A percentile compares a stretch with the other conserved stretches of the same genome.
These are phyloP conservation scores for Macquaria australasica DNA, from an alignment of 2,113 vertebrate species.

Conservation along the genomic window DNA sequence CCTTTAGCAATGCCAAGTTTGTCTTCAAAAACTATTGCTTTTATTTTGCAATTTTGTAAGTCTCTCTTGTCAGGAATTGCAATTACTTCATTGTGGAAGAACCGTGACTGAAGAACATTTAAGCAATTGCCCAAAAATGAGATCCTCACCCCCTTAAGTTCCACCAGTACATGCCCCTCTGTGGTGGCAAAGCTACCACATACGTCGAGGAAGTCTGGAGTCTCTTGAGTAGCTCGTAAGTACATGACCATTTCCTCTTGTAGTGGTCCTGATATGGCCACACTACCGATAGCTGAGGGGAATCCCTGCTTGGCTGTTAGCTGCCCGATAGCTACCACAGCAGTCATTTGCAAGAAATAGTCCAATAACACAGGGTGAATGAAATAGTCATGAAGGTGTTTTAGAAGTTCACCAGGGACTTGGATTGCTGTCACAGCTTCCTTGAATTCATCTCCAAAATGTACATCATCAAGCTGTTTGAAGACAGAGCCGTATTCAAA, in stretches of 20 bases:
- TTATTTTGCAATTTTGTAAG: conserved; percentile 64
- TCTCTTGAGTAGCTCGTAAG: conserved; percentile 81
- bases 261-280: conserved; percentile 81
- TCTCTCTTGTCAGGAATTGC: conserved; percentile 36
- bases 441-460: conserved; percentile 85
- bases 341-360: conserved; percentile 89
- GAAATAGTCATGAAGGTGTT: conserved; percentile 83
- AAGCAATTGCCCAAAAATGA: conserved; percentile 76
- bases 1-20: conserved; percentile 82
- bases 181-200: conserved; percentile 89
- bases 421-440: conserved; percentile 86
- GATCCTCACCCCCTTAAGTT: conserved; percentile 85
- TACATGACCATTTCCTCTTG: conserved; percentile 90
- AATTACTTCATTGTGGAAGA: conserved; percentile 86
- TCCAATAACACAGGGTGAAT: conserved; percentile 90
- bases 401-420: conserved; percentile 78
- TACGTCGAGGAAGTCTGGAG: conserved; percentile 83
- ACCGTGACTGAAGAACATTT: conserved; percentile 77
- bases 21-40: conserved; percentile 88
- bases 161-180: conserved; percentile 84
- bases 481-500: conserved; percentile 88
- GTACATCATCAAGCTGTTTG: conserved; percentile 84
- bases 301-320: conserved; percentile 77
- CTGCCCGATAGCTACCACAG: conserved; percentile 71
- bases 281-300: conserved; percentile 86